Base-by-base conservation (phyloP, 1,140 invertebrate genomes). In the Argopecten irradians region DNA sequence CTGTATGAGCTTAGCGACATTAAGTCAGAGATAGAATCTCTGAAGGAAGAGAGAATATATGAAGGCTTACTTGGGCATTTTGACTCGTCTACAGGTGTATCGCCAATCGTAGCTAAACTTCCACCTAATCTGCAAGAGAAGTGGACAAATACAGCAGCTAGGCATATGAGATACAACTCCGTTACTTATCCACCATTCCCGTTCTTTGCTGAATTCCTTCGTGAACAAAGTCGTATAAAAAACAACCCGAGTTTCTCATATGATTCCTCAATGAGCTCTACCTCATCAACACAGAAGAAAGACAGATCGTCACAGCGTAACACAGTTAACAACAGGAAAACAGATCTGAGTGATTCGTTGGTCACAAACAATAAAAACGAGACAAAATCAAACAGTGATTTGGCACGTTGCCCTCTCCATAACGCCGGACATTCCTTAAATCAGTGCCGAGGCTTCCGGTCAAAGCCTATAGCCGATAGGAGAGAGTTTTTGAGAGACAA, bases 211-310 rank as follows among this genome's bases (percentile, higher is more conserved):
- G n/a, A n/a, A n/a, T n/a, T n/a, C n/a, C n/a, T n/a, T n/a, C n/a
- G n/a, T n/a, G n/a, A n/a, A n/a, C n/a, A n/a, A n/a, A n/a, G n/a
- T n/a, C n/a, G n/a, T n/a, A n/a, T n/a, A n/a, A 87, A 46, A 34
- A 89, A 90, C 85, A 86, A 90, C 43, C 87, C 89, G 1, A 84
- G 87, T 28, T 90, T 91, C 19, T 19, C 35, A 2, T 87, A 84
- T 89, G 89, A 89, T 55, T 16, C 82, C 7, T 35, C 33, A 33
- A 41, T 32, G 33, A n/a, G n/a, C n/a, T n/a, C 34, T 8, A 32
- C 34, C 19, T 7, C 11, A 33, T 22, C 36, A 34, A 9, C 34
- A 71, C 33, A 85, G 35, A 28, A 33, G 5, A 28, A n/a, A 82
- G 71, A 82, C 71, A 82, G n/a, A 8, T n/a, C n/a, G n/a, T n/a